Evolutionary conservation across 2,113 vertebrate species (phyloP), one percentile per base, ranked within the genome.

Genomic region (Hemicordylus capensis): DNA sequence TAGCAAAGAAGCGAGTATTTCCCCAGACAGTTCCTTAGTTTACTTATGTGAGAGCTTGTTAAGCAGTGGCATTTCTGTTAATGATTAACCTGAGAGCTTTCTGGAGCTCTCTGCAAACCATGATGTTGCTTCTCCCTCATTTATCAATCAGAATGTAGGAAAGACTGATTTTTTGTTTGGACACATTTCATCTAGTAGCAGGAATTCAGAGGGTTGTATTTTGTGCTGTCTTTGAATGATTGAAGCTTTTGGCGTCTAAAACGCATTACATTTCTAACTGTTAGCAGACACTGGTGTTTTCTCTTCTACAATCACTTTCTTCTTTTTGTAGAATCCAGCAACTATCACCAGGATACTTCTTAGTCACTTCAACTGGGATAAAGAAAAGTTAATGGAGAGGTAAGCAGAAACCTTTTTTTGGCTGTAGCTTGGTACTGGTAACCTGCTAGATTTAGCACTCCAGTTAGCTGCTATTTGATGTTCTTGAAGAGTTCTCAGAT

Each of bases 311-410:
- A 34, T 75, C 17, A 14, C 80, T 84, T 91, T 76, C 39, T 90
- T 76, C 10, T 91, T 87, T 24, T 85, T 95, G 72, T 90, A 99
- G 99, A 99, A 99, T 96, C 99, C 99, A 93, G 99, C 98, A 75
- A 99, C 99, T 89, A 99, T 99, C 93, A 99, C 99, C 81, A 98
- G 99, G 96, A 99, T 99, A 97, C 98, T 99, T 92, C 98, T 99
- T 95, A 99, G 99, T 97, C 99, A 99, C 97, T 99, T 99, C 97
- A 99, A 99, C 96, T 99, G 99, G 99, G 99, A 99, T 95, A 99
- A 99, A 95, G 99, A 99, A 96, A 99, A 99, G 96, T 97, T 99
- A 85, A 99, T 99, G 99, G 98, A 99, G 96, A 98, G 99, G 99
- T 98, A 97, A 96, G 95, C 84, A 81, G 44, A 42, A 8, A 31